These are phyloP conservation scores for Cynoglossus semilaevis DNA, from an alignment of 2,113 vertebrate genomes.

Conservation along the genomic window DNA sequence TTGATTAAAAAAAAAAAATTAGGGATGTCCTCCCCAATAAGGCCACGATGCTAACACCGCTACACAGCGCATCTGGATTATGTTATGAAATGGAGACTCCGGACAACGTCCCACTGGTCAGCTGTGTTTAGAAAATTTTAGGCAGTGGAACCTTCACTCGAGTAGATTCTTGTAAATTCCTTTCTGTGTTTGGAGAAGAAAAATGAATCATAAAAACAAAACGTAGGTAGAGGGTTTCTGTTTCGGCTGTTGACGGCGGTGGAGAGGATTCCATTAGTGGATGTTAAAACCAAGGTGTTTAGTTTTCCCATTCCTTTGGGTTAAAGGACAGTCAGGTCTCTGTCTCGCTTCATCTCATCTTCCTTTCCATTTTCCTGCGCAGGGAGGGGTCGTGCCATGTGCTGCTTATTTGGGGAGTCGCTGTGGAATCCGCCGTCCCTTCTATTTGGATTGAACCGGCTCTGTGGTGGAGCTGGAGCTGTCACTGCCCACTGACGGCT, in stretches of 20 bases:
- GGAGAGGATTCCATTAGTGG: conserved; percentile 50
- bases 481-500: conserved; percentile 41
- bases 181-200: conserved; percentile 1
- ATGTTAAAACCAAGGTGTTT: conserved; percentile 64
- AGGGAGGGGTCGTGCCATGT: conserved; percentile 38
- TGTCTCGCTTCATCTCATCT: conserved; percentile 51
- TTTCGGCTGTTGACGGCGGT: conserved; percentile 46
- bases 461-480: conserved; percentile 20
- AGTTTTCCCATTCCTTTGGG: conserved; percentile 65
- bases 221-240: conserved; percentile 31
- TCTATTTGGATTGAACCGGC: conserved; percentile 38
- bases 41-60: neutral
- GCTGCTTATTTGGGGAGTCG: conserved; percentile 64
- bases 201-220: conserved; percentile 46
- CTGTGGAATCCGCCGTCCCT: conserved; percentile 54
- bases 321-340: conserved; percentile 52
- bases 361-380: conserved; percentile 40
- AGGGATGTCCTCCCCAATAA: no score
- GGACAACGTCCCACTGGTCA: neutral
- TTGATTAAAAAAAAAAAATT: no score
- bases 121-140: neutral
- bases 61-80: conserved; percentile 16
- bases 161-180: conserved; percentile 5
- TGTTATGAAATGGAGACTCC: neutral
- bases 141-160: conserved; percentile 1